A percentile compares a stretch with the other conserved stretches of the same genome.
These are phyloP conservation scores for Vimba vimba DNA, from an alignment of 2,113 vertebrate species.

Conservation along the genomic window DNA sequence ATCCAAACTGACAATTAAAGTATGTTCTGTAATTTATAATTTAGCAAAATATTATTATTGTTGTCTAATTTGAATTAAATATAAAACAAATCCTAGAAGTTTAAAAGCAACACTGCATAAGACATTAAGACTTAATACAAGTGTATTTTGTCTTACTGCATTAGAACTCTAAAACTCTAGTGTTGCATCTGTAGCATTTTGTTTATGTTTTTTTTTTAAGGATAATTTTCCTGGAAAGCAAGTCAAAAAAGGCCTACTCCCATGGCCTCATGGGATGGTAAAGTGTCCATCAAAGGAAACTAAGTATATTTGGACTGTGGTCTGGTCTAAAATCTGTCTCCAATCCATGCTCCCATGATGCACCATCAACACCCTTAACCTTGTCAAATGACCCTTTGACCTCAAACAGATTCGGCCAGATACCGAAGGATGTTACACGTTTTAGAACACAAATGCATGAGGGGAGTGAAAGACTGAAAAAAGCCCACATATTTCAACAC, in stretches of 20 bases:
- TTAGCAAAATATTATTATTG: background rate
- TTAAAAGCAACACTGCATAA: background rate
- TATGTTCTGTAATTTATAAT: background rate
- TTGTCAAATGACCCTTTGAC: constrained; percentile 37
- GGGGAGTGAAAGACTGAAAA: background rate
- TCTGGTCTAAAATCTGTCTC: background rate
- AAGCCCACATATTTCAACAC: background rate
- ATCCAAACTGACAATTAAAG: background rate
- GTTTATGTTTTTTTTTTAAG: background rate
- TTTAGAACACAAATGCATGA: background rate
- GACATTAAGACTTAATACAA: background rate
- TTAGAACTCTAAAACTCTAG: background rate
- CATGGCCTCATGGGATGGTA: background rate
- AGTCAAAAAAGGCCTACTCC: background rate
- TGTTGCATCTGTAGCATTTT: background rate
- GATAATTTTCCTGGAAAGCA: background rate
- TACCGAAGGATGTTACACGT: background rate
- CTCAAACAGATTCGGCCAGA: constrained; percentile 23
- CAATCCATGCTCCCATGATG: constrained; percentile 12
- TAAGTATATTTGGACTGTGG: background rate
- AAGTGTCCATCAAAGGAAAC: background rate
- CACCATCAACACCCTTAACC: constrained; percentile 25
- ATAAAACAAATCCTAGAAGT: background rate
- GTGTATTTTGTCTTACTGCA: background rate
- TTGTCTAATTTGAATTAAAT: background rate